Conservation (phyloP, 2,113 vertebrate genomes). For the Abramis brama region DNA sequence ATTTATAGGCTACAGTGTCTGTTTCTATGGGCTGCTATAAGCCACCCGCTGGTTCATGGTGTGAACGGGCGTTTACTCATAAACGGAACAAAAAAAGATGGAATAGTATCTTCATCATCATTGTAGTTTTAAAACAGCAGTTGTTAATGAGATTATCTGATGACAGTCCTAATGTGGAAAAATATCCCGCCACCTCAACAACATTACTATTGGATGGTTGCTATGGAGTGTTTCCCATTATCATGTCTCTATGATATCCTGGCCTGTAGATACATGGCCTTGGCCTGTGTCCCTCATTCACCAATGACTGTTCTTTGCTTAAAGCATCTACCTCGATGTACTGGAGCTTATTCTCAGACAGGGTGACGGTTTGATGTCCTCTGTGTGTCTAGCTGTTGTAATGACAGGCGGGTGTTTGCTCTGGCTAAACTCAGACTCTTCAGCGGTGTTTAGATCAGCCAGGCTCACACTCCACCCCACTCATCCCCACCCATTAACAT, state of each 20-base stretch:
- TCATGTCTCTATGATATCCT: no score
- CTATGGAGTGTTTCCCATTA: no score
- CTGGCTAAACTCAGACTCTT: slow-evolving; percentile 43
- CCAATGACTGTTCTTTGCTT: neutral
- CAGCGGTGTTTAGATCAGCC: slow-evolving; percentile 46
- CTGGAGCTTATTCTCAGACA: slow-evolving; percentile 18
- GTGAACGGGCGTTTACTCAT: neutral
- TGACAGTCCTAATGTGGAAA: neutral
- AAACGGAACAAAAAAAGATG: neutral
- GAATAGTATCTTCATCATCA: neutral
- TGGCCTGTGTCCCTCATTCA: neutral
- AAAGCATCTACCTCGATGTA: neutral
- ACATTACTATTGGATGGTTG: no score
- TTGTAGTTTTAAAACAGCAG: neutral
- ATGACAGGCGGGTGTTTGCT: slow-evolving; percentile 54
- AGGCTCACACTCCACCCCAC: neutral
- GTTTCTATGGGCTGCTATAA: no score
- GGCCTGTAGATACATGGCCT: no score
- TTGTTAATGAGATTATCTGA: slow-evolving; percentile 7
- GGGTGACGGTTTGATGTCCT: slow-evolving; percentile 47
- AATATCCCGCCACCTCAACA: no score
- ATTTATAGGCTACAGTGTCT: no score
- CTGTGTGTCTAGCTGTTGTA: slow-evolving; percentile 56
- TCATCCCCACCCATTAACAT: slow-evolving; percentile 11
- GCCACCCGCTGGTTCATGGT: no score